Base-by-base conservation (phyloP, 2,113 vertebrate species). In the Oryzias woworae region DNA sequence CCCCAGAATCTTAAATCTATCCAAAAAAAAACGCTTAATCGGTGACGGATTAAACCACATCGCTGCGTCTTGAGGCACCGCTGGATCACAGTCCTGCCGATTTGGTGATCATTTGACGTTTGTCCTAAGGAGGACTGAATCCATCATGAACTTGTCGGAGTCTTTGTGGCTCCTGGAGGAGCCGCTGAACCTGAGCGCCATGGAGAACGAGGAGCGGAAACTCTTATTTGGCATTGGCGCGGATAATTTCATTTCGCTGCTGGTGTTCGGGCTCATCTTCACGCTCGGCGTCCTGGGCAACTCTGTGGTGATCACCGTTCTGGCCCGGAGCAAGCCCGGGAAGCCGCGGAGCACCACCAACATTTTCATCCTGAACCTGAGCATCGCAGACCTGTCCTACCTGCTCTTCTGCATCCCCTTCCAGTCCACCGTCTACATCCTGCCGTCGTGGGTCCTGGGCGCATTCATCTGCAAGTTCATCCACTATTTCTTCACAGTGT, bases 401-500 rank as follows among this genome's bases (percentile, higher is more conserved):
- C 88, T 99, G 70, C 94, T 99, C 58, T 95, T 97, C 89, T 99
- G 97, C 88, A 89, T 99, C 82, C 97, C 97, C 0, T 98, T 98
- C 88, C 97, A 99, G 88, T 93, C 96, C 72, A 96, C 94, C 0
- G 93, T 98, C 74, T 99, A 99, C 14, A 92, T 93, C 76, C 89
- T 97, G 78, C 95, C 94, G 58, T 92, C 91, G 2, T 99, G 97
- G 97, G 94, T 95, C 53, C 88, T 98, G 62, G 97, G 97, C 0
- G 94, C 94, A 3, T 98, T 98, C 81, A 91, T 96, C 65, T 99
- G 97, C 92, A 99, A 96, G 85, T 97, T 97, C 71, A 93, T 85
- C 48, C 97, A 99, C 87, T 98, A 97, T 72, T 96, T 98, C 85
- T 98, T 99, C 87, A 99, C 97, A 0, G 94, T 98, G 22, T 98